phyloP scores from a whole-genome alignment of 2,113 vertebrate genomes.

The Charadrius vociferus region DNA sequence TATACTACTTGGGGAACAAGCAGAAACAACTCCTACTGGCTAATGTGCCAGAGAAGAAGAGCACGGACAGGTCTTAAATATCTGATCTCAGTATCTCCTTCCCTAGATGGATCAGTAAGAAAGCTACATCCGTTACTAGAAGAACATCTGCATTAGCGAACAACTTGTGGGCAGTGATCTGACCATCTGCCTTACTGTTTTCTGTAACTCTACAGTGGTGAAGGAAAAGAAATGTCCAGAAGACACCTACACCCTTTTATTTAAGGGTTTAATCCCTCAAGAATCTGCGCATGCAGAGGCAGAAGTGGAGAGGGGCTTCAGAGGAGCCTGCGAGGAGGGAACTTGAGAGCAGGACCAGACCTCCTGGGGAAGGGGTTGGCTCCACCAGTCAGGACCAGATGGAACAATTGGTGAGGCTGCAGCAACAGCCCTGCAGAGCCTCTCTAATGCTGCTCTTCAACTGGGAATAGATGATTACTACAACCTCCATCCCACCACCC shows the following conservation, averaged over 20 bases:
- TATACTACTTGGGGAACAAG: neutral
- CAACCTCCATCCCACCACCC: neutral
- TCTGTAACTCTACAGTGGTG: neutral
- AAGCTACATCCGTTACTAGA: neutral
- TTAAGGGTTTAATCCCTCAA: neutral
- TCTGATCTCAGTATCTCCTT: neutral
- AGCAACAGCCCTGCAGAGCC: neutral
- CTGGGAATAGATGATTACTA: neutral
- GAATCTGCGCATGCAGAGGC: neutral
- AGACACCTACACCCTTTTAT: neutral
- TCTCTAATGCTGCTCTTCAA: neutral
- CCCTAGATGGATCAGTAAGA: neutral
- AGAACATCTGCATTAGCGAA: neutral
- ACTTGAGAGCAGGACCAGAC: neutral
- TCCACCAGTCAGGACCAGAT: neutral
- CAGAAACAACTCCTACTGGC: neutral
- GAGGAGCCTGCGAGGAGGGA: neutral
- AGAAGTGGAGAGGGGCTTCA: neutral
- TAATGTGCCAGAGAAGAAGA: neutral
- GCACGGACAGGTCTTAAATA: neutral
- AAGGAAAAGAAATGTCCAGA: neutral
- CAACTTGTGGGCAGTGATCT: neutral
- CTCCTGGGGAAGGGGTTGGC: neutral
- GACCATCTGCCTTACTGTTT: neutral
- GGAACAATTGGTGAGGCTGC: neutral